Evolutionary conservation across 2,113 vertebrate species (phyloP).

Genomic region (Nothoprocta pentlandii): DNA sequence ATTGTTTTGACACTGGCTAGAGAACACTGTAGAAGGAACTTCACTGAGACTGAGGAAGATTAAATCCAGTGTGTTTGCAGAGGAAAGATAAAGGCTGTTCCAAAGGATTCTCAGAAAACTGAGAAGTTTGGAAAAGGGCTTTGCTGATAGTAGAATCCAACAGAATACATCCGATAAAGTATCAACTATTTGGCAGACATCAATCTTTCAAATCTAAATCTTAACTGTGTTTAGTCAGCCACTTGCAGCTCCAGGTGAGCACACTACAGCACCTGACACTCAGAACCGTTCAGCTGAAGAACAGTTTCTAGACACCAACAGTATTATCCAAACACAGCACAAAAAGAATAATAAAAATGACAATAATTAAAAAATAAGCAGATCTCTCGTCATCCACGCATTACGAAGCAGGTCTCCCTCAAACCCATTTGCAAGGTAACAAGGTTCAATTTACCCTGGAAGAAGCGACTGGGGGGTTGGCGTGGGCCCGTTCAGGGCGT

Average conservation of each 20-base stretch:
- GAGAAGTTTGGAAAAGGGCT: background rate
- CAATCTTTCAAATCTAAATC: too few relatives aligned
- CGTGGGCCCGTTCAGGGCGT: conserved; percentile 87
- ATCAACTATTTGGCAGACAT: background rate
- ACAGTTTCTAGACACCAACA: background rate
- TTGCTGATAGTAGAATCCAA: background rate
- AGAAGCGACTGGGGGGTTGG: conserved; percentile 88
- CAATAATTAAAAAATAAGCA: background rate
- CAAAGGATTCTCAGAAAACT: background rate
- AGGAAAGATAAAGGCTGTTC: background rate
- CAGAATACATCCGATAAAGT: background rate
- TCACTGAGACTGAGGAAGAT: background rate
- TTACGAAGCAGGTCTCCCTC: background rate
- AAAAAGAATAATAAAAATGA: background rate
- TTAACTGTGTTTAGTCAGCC: background rate
- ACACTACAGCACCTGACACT: background rate
- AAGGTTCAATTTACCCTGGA: conserved; percentile 82
- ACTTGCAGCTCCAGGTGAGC: background rate
- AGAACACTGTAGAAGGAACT: background rate
- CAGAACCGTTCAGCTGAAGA: background rate
- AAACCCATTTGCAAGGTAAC: background rate
- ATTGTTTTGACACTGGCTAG: background rate
- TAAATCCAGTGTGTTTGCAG: background rate
- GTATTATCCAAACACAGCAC: background rate
- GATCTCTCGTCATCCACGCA: background rate